Base-by-base conservation (phyloP, 2,797 vertebrate genomes). In the Bradypodion ventrale region DNA sequence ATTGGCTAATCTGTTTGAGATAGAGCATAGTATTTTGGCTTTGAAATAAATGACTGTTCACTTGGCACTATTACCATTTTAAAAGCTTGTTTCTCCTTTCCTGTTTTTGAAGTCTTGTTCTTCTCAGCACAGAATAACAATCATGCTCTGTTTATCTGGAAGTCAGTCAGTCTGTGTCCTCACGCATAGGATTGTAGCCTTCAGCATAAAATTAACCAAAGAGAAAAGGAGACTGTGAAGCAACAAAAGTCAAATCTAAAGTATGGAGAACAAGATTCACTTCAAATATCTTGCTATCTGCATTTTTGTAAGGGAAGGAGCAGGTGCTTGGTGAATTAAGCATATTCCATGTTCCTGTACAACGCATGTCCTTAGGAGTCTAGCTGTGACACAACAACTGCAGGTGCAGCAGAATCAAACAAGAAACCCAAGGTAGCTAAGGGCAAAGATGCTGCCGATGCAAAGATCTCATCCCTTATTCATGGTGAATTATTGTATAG, bases 141-240 rank as follows among this genome's bases (percentile, higher is more conserved):
- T 40, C 42, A 5, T 32, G 5, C 29, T 4, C 15, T n/a, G 65
- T 89, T 91, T 80, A 73, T 0, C 82, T 7, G 3, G 85, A 73
- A 91, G 83, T 88, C 44, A 29, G 1, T 46, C 7, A 9, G 2
- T 90, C 83, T 85, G 91, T 90, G 68, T 0, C 86, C 83, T 74
- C 85, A 92, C 90, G 87, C 91, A 86, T 87, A 29, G 9, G 27
- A 25, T 16, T 65, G 35, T 0, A 40, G n/a, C 23, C n/a, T 44
- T 69, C 37, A 52, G 89, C 82, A 87, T 93, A 86, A 91, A 92
- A 88, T 90, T 93, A 92, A 83, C 84, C 90, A 93, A 93, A 92
- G 92, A 90, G 77, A 92, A 91, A 68, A 93, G 91, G 91, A 87
- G 87, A 75, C 25, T 16, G 6, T 35, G 37, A 73, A 72, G 35